Evolutionary conservation across 2,797 vertebrate genomes (phyloP), one percentile per base, ranked within the genome.

Genomic region (Micropoecilia bifurca): DNA sequence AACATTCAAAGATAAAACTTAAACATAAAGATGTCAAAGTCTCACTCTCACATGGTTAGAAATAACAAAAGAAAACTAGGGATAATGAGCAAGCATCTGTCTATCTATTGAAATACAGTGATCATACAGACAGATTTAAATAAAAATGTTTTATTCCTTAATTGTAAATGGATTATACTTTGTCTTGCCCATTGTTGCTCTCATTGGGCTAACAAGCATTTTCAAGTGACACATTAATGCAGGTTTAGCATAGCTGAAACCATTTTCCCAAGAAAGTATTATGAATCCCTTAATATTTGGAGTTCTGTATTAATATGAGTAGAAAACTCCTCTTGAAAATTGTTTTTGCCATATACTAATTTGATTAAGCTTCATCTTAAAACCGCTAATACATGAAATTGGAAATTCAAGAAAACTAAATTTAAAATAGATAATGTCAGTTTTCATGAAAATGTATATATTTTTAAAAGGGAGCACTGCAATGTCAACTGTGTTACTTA

Each of bases 11-110:
- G 53, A 72, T 28, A 75, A 78, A 86, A 82, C 78, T 71, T 77
- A 84, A 80, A 89, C 81, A 74, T 69, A 16, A 83, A 80, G 88
- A 92, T 89, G 90, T 77, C 74, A 88, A 20, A 68, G 83, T 86
- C 66, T 82, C 72, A 50, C 12, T 48, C 77, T 82, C 85, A 84
- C 78, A 25, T 47, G 69, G 30, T 50, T n/a, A 22, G 45, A 57
- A 83, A 94, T 90, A 63, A 88, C 50, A 87, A 92, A 82, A 13
- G 22, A 63, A 18, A 63, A 36, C 2, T 18, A 22, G 36, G 63
- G 41, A 68, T 39, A 4, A 41, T 39, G 6, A 20, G 63, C 36
- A 39, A 20, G 4, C 41, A 22, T 25, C 22, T 68, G 6, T 68
- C 36, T 41, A n/a, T 20, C 57, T 6, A 28, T 30, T 13, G 4